Percentiles rank a stretch among this genome's conserved stretches.
Evolutionary conservation across 2,888 invertebrate species (phyloP).

Genomic region (Plagodis dolabraria): DNA sequence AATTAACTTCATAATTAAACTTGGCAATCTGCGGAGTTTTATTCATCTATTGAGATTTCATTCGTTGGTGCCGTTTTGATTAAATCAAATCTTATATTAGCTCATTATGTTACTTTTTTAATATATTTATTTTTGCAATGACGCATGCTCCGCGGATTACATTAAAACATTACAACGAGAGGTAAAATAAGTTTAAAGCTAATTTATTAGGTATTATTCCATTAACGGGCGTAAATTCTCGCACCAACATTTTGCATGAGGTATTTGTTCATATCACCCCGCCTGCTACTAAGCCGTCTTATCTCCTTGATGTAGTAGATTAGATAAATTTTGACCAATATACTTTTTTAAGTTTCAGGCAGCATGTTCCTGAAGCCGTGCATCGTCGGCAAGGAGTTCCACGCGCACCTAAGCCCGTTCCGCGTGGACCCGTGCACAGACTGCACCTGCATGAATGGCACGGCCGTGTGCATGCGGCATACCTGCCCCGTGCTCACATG

Average conservation of each 20-base stretch:
- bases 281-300: no score
- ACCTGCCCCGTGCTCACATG: constrained; percentile 96
- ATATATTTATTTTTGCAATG: constrained; percentile 25
- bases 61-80: constrained; percentile 46
- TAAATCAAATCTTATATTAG: constrained; percentile 36
- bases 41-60: constrained; percentile 66
- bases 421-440: constrained; percentile 91
- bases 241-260: no score
- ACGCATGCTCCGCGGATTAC: no score
- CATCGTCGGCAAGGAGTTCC: constrained; percentile 88
- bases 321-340: no score
- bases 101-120: constrained; percentile 31
- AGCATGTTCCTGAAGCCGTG: constrained; percentile 82
- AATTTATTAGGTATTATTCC: no score
- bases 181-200: no score
- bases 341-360: constrained; percentile 59
- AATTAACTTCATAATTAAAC: constrained; percentile 82
- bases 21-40: constrained; percentile 65
- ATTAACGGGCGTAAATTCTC: no score
- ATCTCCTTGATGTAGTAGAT: no score
- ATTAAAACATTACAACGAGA: no score
- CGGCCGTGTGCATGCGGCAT: constrained; percentile 90
- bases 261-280: no score
- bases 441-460: constrained; percentile 93
- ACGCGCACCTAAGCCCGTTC: constrained; percentile 87